Evolutionary conservation across 2,797 vertebrate species (phyloP), one percentile per base, ranked within the genome.

Genomic region (Coregonus sp.): DNA sequence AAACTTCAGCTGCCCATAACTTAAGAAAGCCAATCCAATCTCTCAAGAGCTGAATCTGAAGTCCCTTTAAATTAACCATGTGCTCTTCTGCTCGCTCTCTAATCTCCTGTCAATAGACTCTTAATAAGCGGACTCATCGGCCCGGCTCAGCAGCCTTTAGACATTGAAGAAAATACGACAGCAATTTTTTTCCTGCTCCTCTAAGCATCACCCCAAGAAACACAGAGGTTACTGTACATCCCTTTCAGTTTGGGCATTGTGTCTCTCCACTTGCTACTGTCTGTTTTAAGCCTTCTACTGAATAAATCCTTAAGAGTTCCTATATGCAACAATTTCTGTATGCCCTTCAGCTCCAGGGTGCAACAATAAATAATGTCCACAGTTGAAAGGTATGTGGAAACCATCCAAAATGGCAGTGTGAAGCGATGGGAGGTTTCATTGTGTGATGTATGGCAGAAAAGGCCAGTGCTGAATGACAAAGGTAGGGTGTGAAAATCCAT

Each of bases 401-500:
- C 31, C 54, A 76, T 40, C 37, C 56, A 77, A 69, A 80, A 80
- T 18, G 74, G 47, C 47, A 72, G 72, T 56, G 54, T 77, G 40
- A 47, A 47, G 40, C 40, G 72, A 69, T 61, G 14, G 5, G 56
- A 51, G 5, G 56, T 74, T 76, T 71, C 37, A 54, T 59, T 40
- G 76, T 77, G 80, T 83, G 69, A 82, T 77, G 73, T 18, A 79
- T 15, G 75, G 51, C 73, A 47, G 29, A 50, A 40, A 76, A 80
- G 67, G 77, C 81, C 73, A 81, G 52, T 14, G 20, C 47, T 74
- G 76, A 84, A 78, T 77, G 76, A 78, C 29, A 77, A 54, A 77
- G 29, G 40, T 77, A 40, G 50, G 72, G 7, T n/a, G 63, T 4
- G 4, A 11, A 15, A 29, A 66, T 16, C 20, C 29, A 66, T 12